Base-by-base conservation (phyloP, 2,888 invertebrate species). In the Drosophila yooni region DNA sequence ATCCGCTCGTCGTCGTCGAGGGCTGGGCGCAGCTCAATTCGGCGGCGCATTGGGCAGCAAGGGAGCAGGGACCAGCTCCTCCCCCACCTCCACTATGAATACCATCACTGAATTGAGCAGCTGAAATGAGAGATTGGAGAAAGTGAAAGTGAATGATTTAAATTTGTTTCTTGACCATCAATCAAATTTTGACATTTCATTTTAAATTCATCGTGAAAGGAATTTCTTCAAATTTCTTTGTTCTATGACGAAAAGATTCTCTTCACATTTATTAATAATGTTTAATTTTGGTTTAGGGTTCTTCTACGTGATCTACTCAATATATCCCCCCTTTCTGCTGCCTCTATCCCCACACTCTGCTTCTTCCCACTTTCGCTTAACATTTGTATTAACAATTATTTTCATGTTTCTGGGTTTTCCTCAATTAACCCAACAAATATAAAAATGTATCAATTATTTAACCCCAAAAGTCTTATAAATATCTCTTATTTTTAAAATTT, bases 1-100 rank as follows among this genome's bases (percentile, higher is more conserved):
- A 70, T 34, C 70, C 71, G 52, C 71, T 72, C 91, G 91, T 83
- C 43, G 94, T 83, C 36, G 94, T 80, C 92, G 89, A 73, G 2
- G 76, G 68, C 43, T 94, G 82, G 2, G 59, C 74, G 60, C 90
- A 82, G 50, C 74, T 82, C 84, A 84, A 91, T 92, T 86, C 91
- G 63, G 75, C 70, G 52, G 70, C 48, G 61, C 78, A 81, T 48
- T 70, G 84, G 4, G 58, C 54, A 52, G 80, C 71, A 62, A 72
- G 40, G 0, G 74, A 34, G 21, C 69, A 71, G 13, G 59, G 57
- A 2, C 50, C 59, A 66, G 34, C 40, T 6, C 51, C 54, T 40
- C 58, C 60, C 18, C 69, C 71, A 36, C 68, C 56, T 2, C 59
- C 54, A 31, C 61, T 29, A 18, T 72, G 73, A 10, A 73, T 68